Base-by-base conservation (phyloP, 2,888 invertebrate species). In the Scaptomyza cyrtandrae region DNA sequence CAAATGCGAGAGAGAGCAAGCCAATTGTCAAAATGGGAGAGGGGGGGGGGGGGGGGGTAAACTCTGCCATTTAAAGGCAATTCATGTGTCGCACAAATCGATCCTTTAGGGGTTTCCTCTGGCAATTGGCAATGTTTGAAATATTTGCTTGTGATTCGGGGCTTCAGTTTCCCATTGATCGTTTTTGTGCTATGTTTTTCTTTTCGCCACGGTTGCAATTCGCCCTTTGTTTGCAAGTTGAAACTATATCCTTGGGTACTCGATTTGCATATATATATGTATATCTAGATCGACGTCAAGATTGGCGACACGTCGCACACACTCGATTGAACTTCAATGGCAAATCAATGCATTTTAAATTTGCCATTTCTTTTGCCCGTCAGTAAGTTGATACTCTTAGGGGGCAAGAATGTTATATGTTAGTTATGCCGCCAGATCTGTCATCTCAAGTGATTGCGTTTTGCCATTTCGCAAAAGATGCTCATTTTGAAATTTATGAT, bases 191-290 rank as follows among this genome's bases (percentile, higher is more conserved):
- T 57, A 7, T 29, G 43, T 62, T 58, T 57, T 63, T 10, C 54
- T 49, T 80, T 84, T 88, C 73, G 84, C 82, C 72, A 84, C 85
- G 87, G 87, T 86, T 88, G 88, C 83, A 84, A 86, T 81, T 88
- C 49, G 14, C 7, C 61, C 27, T 44, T 83, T 84, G 81, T 88
- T 84, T 41, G 75, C 78, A 80, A 16, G 41, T 71, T 80, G 84
- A 83, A 88, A 88, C 71, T 69, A 56, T 74, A 83, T 86, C 78
- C 68, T 70, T 72, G 44, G 68, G 43, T 35, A 55, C 39, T 62
- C 60, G 62, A 75, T 88, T 78, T 84, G 81, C 67, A 79, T 79
- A 76, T 73, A 78, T 65, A 3, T 29, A 10, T 33, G 10, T 33
- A 66, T 63, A 64, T 64, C 50, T 33, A 66, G 65, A 64, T 64